Base-by-base conservation (phyloP, 2,113 vertebrate genomes). In the Castor canadensis region DNA sequence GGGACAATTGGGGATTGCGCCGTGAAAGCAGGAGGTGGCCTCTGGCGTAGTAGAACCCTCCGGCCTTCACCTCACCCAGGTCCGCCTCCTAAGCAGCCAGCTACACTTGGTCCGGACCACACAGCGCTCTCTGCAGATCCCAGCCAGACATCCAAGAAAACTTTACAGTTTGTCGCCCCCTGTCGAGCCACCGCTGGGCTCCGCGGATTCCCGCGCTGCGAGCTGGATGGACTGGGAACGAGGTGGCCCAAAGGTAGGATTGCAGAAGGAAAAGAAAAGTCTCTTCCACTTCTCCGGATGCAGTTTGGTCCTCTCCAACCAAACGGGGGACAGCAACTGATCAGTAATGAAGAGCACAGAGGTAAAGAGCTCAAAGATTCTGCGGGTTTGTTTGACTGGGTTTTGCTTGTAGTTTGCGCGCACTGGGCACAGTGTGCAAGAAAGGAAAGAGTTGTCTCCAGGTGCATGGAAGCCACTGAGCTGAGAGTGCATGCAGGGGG, bases 151-250 rank as follows among this genome's bases (percentile, higher is more conserved):
- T 30, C 6, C 0, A 32, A 56, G 56, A 6, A 81, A 96, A 97
- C 66, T 58, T 95, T 80, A 86, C 96, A 54, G 64, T 97, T 87
- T 98, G 97, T 97, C 97, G 96, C 98, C 97, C 97, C 97, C 98
- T 98, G 89, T 98, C 77, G 98, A 86, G 62, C 45, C 32, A 54
- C 2, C 15, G 22, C 9, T 4, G 1, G 6, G 64, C 58, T 92
- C 87, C 2, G 28, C 28, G 4, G 32, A 4, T 72, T 84, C 60
- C 71, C 9, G 40, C 12, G 26, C 15, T 0, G 49, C 47, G 5
- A 8, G 35, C 75, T 22, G 52, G 45, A 43, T 52, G 60, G 40
- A 40, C 69, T 22, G 10, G 19, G 13, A 43, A 3, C 3, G n/a
- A 85, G 5, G 28, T 45, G 26, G 9, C 69, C 49, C 88, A 13